Base-by-base conservation (phyloP, 2,888 invertebrate species). In the Poecilobothrus nobilitatus region DNA sequence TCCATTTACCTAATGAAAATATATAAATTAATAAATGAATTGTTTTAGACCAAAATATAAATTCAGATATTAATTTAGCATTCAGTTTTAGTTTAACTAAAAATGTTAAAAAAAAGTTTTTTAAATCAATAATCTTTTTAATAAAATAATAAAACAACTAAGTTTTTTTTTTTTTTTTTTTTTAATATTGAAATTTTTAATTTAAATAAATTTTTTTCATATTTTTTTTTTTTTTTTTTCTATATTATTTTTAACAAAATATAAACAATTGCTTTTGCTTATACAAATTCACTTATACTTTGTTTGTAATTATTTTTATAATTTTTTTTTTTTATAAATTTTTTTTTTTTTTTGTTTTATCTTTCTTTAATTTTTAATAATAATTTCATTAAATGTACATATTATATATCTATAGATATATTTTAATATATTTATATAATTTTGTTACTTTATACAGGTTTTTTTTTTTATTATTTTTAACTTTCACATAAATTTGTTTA, bases 181-280 rank as follows among this genome's bases (percentile, higher is more conserved):
- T 53, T 53, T 53, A 53, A 53, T 53, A 53, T 53, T 53, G 53
- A 53, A 53, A 53, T 53, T 53, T 53, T 53, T 53, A 53, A 53
- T 53, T 53, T 68, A 70, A 71, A 68, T 67, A 70, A 63, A 67
- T 70, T 66, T 22, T 41, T 66, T 41, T 41, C 67, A 53, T 63
- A 68, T 44, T 68, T 66, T 66, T 63, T 61, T 67, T 66, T 18
- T 66, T 44, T 34, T 68, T 63, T 67, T 63, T 61, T 67, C 63
- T 18, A 62, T 44, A 61, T 72, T 71, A 68, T 69, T 66, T 69
- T 71, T 70, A 71, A 72, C 71, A 71, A 71, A 71, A 72, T 72
- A 72, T 72, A 71, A 72, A 71, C 71, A 72, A 71, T 71, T 72
- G 72, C 63, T 27, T 53, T 53, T 53, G 53, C 63, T 27, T 63